Conservation (phyloP, 2,797 vertebrate species). For the Pterois miles region DNA sequence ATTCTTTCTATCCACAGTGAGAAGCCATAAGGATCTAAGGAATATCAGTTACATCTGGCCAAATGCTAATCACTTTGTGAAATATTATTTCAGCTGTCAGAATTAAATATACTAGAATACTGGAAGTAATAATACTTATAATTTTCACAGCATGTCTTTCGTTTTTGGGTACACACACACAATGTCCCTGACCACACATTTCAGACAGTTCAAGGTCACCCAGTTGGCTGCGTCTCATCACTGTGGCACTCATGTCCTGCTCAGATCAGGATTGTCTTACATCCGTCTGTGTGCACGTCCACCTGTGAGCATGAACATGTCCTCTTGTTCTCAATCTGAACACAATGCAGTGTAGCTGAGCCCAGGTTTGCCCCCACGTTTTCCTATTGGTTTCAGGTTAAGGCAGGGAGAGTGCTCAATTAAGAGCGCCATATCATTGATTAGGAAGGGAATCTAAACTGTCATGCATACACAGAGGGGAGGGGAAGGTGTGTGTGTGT, state of each 20-base stretch:
- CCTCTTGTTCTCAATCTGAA: slow-evolving; percentile 27
- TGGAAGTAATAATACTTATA: too few relatives aligned
- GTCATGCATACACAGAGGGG: slow-evolving; percentile 11
- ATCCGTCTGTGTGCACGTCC: neutral
- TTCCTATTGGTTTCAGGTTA: slow-evolving; percentile 53
- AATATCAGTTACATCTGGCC: neutral
- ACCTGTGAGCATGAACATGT: slow-evolving; percentile 5
- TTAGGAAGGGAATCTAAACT: slow-evolving; percentile 51
- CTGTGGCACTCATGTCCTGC: slow-evolving; percentile 21
- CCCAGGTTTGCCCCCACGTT: slow-evolving; percentile 19
- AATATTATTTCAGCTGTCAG: neutral
- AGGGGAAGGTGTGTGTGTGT: neutral
- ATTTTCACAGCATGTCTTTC: neutral
- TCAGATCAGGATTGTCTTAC: slow-evolving; percentile 50
- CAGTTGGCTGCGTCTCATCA: slow-evolving; percentile 5
- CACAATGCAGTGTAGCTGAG: slow-evolving; percentile 6
- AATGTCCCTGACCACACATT: neutral
- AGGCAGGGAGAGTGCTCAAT: slow-evolving; percentile 45
- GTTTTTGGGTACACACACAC: neutral
- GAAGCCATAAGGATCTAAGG: neutral
- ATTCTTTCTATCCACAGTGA: neutral
- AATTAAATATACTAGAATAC: neutral
- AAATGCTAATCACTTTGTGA: neutral
- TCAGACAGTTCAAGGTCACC: slow-evolving; percentile 34
- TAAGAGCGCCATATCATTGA: slow-evolving; percentile 57